Percentiles rank a stretch among this genome's conserved stretches.
These are phyloP conservation scores for Euschistus heros DNA, from an alignment of 1,140 invertebrate species.

Conservation along the genomic window DNA sequence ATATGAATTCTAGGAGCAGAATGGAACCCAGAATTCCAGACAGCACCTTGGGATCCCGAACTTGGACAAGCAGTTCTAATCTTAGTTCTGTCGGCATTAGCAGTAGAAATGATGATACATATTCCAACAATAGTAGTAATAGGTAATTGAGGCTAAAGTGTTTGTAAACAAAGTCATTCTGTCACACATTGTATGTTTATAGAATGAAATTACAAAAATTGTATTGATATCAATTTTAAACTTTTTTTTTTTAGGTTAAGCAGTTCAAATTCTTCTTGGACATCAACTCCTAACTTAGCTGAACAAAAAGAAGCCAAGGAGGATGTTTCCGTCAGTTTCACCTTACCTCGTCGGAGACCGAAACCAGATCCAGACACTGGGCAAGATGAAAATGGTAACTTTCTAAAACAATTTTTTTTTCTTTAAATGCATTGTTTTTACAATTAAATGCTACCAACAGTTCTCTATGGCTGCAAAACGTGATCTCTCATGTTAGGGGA, in stretches of 20 bases:
- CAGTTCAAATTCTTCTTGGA: constrained; percentile 46
- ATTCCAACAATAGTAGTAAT: constrained; percentile 7
- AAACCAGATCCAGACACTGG: constrained; percentile 19
- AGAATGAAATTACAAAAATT: too few relatives aligned
- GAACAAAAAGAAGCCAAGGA: constrained; percentile 40
- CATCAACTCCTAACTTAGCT: constrained; percentile 58
- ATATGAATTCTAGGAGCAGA: not conserved
- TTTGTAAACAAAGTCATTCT: not conserved
- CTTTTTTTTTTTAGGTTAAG: constrained; percentile 22
- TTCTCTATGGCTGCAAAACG: too few relatives aligned
- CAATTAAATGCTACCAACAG: too few relatives aligned
- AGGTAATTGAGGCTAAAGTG: not conserved
- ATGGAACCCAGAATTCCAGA: not conserved
- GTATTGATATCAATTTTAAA: too few relatives aligned
- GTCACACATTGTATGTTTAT: not conserved
- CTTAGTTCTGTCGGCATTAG: constrained; percentile 16
- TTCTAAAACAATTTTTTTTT: not conserved
- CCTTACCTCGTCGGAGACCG: constrained; percentile 46
- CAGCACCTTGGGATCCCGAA: constrained; percentile 20
- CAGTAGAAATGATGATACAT: not conserved
- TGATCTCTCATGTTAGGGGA: too few relatives aligned
- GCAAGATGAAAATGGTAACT: constrained; percentile 22
- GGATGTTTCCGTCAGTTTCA: constrained; percentile 47
- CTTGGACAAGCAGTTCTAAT: constrained; percentile 29
- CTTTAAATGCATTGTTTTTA: not conserved